Base-by-base conservation (phyloP, 23 tunicate species). In the Styela clava region DNA sequence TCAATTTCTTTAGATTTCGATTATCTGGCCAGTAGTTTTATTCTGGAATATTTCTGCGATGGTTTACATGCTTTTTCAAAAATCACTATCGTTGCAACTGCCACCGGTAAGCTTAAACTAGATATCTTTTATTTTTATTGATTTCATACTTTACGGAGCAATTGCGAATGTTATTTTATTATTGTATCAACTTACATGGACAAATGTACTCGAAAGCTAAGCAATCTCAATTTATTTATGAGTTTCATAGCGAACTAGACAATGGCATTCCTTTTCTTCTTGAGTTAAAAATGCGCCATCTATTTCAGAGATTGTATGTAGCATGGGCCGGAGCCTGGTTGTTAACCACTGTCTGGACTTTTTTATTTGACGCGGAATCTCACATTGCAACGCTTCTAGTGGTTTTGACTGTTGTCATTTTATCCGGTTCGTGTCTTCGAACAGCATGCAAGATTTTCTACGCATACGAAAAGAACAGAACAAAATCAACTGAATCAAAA, bases 1-100 rank as follows among this genome's bases (percentile, higher is more conserved):
- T n/a, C n/a, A n/a, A 3, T 30, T 26, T 71, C 29, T 34, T 28
- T 2, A 71, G 77, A 71, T 71, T 22, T 71, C 77, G 3, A 71
- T 71, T 34, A 71, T 71, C 34, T 71, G 77, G 77, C 77, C 77
- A 3, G 77, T 71, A 16, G 37, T 71, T 28, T 29, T 71, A 29
- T 18, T 71, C 12, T 71, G 77, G 77, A 71, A 71, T 30, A 34
- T 71, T 26, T 33, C 77, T 2, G 77, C 77, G 3, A 71, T 71
- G 34, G 16, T 29, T 16, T 71, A 18, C 16, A 28, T 71, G 35
- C 16, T 71, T 3, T 71, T 28, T 35, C 77, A 34, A 12, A 44
- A 12, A 44, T 5, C 7, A 5, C 9, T 12, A 44, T 7, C 56
- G 12, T 12, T 44, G 56, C 12, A 44, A 5, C 12, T 44, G 56